A percentile compares a stretch with the other conserved stretches of the same genome.
phyloP scores from a whole-genome alignment of 64 coral and sea anemone species.

The Actinia tenebrosa region DNA sequence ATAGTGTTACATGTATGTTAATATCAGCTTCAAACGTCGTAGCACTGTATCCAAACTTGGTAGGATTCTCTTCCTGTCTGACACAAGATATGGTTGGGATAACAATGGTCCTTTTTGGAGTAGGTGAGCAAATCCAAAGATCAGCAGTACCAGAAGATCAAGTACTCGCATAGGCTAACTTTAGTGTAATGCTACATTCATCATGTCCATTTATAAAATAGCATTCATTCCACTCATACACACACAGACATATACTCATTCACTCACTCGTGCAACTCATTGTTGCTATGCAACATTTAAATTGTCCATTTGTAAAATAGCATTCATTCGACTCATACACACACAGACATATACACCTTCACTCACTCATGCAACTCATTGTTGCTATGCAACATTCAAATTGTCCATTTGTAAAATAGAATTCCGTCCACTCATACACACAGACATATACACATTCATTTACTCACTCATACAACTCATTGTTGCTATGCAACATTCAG shows the following conservation, averaged over 20 bases:
- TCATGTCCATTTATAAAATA: not conserved
- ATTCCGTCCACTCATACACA: not conserved
- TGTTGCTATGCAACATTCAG: no score
- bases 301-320: no score
- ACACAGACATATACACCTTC: no score
- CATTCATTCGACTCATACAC: no score
- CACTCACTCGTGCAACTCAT: no score
- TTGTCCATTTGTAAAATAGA: not conserved
- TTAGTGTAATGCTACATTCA: not conserved
- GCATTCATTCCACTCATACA: not conserved
- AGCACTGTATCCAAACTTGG: not conserved
- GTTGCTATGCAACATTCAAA: not conserved
- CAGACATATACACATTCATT: not conserved
- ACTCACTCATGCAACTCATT: not conserved
- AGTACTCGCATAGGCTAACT: not conserved
- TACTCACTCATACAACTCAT: no score
- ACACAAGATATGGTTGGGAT: constrained; percentile 12
- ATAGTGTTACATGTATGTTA: not conserved
- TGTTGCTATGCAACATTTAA: no score
- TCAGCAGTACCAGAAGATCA: constrained; percentile 11
- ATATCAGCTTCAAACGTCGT: not conserved
- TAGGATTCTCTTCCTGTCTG: not conserved
- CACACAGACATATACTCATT: not conserved
- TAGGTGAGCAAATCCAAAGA: not conserved
- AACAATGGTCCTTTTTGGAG: constrained; percentile 2